Conservation (phyloP, 2,797 vertebrate species). For the Eurystomus glaucurus region DNA sequence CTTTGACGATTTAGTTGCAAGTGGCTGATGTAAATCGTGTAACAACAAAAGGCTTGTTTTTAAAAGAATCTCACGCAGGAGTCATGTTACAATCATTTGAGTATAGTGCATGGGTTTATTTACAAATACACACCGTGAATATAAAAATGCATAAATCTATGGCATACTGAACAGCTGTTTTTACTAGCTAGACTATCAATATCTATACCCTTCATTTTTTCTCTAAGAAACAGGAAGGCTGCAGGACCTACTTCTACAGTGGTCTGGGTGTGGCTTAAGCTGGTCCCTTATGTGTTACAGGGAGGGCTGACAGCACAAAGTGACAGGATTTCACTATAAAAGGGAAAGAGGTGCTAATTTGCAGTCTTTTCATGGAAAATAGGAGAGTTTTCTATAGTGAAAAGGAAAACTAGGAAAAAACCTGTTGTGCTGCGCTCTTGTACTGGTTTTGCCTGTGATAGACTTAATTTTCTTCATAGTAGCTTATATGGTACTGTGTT, state of each 20-base stretch:
- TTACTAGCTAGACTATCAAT: not conserved
- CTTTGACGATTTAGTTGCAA: not conserved
- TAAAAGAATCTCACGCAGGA: not conserved
- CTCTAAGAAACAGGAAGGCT: not conserved
- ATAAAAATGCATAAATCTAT: not conserved
- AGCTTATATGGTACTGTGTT: not conserved
- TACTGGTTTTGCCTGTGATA: not conserved
- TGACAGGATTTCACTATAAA: not conserved
- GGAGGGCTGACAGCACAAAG: not conserved
- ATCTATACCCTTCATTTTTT: not conserved
- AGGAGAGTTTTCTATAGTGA: not conserved
- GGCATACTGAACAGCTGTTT: not conserved
- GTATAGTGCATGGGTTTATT: not conserved
- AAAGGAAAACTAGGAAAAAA: not conserved
- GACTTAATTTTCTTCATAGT: not conserved
- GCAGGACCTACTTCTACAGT: not conserved
- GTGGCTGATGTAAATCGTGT: not conserved
- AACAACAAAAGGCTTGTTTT: not conserved
- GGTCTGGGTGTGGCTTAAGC: not conserved
- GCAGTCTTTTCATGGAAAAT: not conserved
- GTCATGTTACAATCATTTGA: not conserved
- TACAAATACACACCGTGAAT: not conserved
- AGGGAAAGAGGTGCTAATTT: not conserved
- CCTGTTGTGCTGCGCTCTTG: not conserved
- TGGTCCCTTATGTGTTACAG: fast-evolving